Percentiles rank a stretch among this genome's conserved stretches.
Evolutionary conservation across 2,113 vertebrate species (phyloP).

Genomic region (Pithys albifrons): DNA sequence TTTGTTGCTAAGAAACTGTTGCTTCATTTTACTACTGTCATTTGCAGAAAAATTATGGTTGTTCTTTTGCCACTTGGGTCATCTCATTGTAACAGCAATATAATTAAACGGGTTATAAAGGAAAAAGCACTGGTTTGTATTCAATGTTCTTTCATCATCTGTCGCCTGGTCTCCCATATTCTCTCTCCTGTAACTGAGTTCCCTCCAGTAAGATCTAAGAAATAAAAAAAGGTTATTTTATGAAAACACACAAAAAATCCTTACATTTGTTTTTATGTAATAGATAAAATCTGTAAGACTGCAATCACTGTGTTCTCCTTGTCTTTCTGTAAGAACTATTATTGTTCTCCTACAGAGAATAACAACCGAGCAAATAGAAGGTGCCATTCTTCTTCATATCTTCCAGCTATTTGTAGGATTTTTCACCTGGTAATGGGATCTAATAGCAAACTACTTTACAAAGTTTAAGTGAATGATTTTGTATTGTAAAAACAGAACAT

Average conservation of each 20-base stretch:
- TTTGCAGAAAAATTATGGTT: slow-evolving; percentile 52
- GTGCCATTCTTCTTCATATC: not conserved
- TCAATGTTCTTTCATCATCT: not conserved
- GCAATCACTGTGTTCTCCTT: not conserved
- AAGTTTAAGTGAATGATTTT: not conserved
- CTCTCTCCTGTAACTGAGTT: not conserved
- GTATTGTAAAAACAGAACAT: not conserved
- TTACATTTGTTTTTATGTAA: not conserved
- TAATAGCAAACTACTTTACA: not conserved
- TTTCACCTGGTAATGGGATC: not conserved
- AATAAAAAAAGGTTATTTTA: not conserved
- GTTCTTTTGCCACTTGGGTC: slow-evolving; percentile 29
- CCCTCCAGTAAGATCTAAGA: not conserved
- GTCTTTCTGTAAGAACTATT: not conserved
- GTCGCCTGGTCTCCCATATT: not conserved
- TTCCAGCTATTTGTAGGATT: not conserved
- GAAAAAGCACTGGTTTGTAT: not conserved
- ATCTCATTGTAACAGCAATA: not conserved
- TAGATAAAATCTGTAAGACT: not conserved
- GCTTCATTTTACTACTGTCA: slow-evolving; percentile 40
- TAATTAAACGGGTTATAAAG: slow-evolving; percentile 19
- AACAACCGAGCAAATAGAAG: not conserved
- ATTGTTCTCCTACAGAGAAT: not conserved
- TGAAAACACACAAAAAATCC: not conserved
- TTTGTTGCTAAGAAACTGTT: slow-evolving; percentile 76